Percentiles rank a stretch among this genome's conserved stretches.
phyloP scores from a whole-genome alignment of 2,113 vertebrate genomes.

The Sebastes fasciatus region DNA sequence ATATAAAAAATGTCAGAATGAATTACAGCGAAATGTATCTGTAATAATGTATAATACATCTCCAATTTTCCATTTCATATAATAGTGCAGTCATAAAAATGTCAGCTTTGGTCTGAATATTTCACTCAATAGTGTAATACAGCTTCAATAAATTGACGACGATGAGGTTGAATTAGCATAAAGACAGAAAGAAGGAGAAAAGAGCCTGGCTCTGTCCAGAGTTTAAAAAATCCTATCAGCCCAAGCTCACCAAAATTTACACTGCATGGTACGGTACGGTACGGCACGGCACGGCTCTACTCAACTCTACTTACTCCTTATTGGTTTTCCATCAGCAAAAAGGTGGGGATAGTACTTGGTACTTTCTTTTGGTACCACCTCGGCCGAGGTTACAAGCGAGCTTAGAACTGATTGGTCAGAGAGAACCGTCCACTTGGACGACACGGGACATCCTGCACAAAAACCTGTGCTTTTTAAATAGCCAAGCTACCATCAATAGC shows the following conservation, averaged over 20 bases:
- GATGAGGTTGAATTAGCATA: not conserved
- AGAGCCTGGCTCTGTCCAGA: not conserved
- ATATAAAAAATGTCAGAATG: slow-evolving; percentile 7
- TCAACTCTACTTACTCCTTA: not conserved
- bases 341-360: not conserved
- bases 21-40: slow-evolving; percentile 3
- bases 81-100: slow-evolving; percentile 31
- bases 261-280: too few relatives aligned
- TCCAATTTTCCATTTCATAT: not conserved
- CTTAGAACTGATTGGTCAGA: not conserved
- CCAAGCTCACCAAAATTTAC: not conserved
- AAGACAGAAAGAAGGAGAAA: not conserved
- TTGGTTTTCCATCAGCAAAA: not conserved
- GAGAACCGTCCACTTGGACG: not conserved
- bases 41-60: slow-evolving; percentile 9
- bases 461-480: not conserved
- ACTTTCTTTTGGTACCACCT: not conserved
- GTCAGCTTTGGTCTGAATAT: slow-evolving; percentile 25
- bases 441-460: not conserved
- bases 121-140: slow-evolving; percentile 17
- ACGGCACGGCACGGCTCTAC: too few relatives aligned
- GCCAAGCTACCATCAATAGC: not conserved
- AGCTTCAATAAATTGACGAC: not conserved
- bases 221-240: not conserved
- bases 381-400: not conserved